phyloP scores from a whole-genome alignment of 1,140 invertebrate species.

The Drosophila pseudoobscura region DNA sequence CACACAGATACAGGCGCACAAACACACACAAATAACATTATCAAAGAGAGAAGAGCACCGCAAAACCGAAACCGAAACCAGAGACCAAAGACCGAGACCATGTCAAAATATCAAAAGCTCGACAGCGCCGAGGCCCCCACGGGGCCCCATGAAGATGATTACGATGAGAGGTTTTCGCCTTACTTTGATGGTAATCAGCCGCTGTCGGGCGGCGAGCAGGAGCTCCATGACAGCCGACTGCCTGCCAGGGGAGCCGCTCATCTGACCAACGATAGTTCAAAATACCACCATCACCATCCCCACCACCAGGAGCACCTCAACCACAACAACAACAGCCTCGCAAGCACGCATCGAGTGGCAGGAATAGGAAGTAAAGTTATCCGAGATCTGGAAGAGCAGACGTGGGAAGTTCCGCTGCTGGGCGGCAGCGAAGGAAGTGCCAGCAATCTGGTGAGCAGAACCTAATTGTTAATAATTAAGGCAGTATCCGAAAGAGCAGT shows the following conservation, averaged over 20 bases:
- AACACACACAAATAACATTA: conserved; percentile 26
- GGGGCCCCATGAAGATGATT: conserved; percentile 52
- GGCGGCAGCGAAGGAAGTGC: conserved; percentile 35
- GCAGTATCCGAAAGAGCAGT: not conserved
- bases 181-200: conserved; percentile 54
- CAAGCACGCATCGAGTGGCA: conserved; percentile 2
- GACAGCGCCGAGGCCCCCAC: conserved; percentile 43
- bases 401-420: conserved; percentile 73
- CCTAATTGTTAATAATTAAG: conserved; percentile 4
- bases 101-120: conserved; percentile 76
- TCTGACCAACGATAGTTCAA: conserved; percentile 45
- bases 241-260: conserved; percentile 16
- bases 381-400: conserved; percentile 59
- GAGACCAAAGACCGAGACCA: conserved; percentile 29
- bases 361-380: conserved; percentile 2
- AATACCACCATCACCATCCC: conserved; percentile 7
- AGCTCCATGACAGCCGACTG: conserved; percentile 15
- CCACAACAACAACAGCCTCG: conserved; percentile 23
- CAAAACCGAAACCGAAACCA: conserved; percentile 2
- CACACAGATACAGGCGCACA: conserved; percentile 20
- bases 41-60: conserved; percentile 6
- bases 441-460: conserved; percentile 40
- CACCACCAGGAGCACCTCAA: conserved; percentile 1
- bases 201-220: conserved; percentile 15
- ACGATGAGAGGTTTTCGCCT: conserved; percentile 57